A percentile compares a stretch with the other conserved stretches of the same genome.
Evolutionary conservation across 2,797 vertebrate genomes (phyloP).

Genomic region (Enteromius unitaeniatus): DNA sequence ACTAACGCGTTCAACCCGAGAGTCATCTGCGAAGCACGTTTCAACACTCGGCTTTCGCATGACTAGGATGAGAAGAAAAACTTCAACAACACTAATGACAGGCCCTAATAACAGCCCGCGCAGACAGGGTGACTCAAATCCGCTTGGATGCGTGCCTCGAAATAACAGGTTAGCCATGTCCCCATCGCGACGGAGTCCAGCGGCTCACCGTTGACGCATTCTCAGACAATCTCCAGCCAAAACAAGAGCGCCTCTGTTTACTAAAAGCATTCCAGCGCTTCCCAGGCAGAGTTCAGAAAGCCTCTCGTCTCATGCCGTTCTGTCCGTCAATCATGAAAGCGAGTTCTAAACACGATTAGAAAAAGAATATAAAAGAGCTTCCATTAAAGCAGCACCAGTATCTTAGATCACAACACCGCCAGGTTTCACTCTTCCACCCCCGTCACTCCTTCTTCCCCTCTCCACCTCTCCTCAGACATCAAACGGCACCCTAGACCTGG

Average conservation of each 20-base stretch:
- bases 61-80: slow-evolving; percentile 76
- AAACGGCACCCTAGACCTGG: slow-evolving; percentile 80
- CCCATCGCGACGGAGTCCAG: background rate
- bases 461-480: slow-evolving; percentile 80
- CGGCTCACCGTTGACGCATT: slow-evolving; percentile 46
- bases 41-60: slow-evolving; percentile 70
- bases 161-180: slow-evolving; percentile 75
- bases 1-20: slow-evolving; percentile 75
- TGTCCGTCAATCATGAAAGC: slow-evolving; percentile 67
- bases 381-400: slow-evolving; percentile 74
- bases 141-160: slow-evolving; percentile 64
- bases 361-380: slow-evolving; percentile 66
- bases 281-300: slow-evolving; percentile 59
- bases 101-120: slow-evolving; percentile 71
- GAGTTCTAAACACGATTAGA: slow-evolving; percentile 59
- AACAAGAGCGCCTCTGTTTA: slow-evolving; percentile 71
- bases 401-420: slow-evolving; percentile 75
- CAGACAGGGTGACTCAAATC: slow-evolving; percentile 68
- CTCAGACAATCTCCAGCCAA: slow-evolving; percentile 69
- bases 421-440: slow-evolving; percentile 57
- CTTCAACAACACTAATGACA: slow-evolving; percentile 78
- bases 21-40: slow-evolving; percentile 79
- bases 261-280: slow-evolving; percentile 62
- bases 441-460: slow-evolving; percentile 52
- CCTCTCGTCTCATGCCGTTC: slow-evolving; percentile 55